Conservation (phyloP, 2,888 invertebrate genomes). For the Heliconius charithonia region DNA sequence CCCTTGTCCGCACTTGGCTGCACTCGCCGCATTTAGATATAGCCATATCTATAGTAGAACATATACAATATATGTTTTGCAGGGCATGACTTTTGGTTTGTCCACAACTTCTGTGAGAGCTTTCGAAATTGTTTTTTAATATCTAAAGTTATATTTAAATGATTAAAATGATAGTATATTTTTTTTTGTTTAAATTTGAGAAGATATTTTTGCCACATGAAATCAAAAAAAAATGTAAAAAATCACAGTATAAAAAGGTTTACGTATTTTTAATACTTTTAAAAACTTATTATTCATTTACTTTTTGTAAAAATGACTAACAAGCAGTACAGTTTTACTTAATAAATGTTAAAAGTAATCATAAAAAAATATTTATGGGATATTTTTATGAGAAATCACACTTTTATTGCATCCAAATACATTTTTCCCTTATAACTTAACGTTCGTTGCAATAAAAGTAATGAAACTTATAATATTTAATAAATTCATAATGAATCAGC, state of each 20-base stretch:
- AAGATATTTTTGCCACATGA: not conserved
- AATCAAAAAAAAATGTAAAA: not conserved
- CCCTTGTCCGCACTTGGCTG: constrained; percentile 28
- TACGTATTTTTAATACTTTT: not conserved
- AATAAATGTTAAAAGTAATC: not conserved
- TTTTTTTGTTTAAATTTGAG: too few species aligned
- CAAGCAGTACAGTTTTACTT: not conserved
- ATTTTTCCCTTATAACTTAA: not conserved
- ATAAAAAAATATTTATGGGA: not conserved
- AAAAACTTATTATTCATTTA: not conserved
- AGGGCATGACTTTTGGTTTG: not conserved
- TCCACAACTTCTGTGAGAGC: not conserved
- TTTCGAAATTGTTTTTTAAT: not conserved
- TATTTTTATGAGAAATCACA: constrained; percentile 3
- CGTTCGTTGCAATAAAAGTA: not conserved
- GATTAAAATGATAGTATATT: too few species aligned
- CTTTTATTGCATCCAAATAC: not conserved
- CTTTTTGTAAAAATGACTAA: not conserved
- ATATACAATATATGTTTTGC: not conserved
- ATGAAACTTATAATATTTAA: not conserved
- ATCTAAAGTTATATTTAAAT: not conserved
- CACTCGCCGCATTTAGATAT: constrained; percentile 19
- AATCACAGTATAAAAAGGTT: not conserved
- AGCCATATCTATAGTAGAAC: not conserved
- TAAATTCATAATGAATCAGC: not conserved